A percentile compares a stretch with the other conserved stretches of the same genome.
phyloP scores from a whole-genome alignment of 2,888 invertebrate species.

The Tiphia femorata region DNA sequence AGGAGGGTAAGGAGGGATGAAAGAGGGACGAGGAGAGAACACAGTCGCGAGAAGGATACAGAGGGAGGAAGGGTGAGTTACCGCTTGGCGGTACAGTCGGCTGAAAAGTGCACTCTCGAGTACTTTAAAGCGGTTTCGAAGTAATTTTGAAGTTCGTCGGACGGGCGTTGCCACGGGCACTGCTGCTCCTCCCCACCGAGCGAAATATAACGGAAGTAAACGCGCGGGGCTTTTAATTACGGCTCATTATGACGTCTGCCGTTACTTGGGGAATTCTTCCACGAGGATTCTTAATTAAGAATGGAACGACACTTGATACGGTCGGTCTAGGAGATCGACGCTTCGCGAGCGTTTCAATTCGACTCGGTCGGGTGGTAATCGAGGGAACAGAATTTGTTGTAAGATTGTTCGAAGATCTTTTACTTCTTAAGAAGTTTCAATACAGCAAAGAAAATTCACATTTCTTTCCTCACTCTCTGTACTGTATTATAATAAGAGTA shows the following conservation, averaged over 20 bases:
- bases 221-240: slow-evolving; percentile 38
- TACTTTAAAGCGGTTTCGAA: slow-evolving; percentile 38
- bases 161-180: slow-evolving; percentile 28
- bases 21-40: slow-evolving; percentile 7
- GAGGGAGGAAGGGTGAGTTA: slow-evolving; percentile 4
- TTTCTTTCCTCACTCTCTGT: no score
- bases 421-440: no score
- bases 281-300: slow-evolving; percentile 39
- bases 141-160: slow-evolving; percentile 35
- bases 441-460: no score
- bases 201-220: slow-evolving; percentile 39
- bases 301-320: slow-evolving; percentile 24
- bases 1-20: slow-evolving; percentile 8
- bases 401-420: no score
- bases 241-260: slow-evolving; percentile 34
- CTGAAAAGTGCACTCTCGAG: slow-evolving; percentile 35
- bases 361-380: no score
- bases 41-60: neutral
- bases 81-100: slow-evolving; percentile 24
- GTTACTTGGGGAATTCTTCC: slow-evolving; percentile 30
- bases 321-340: neutral
- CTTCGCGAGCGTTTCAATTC: neutral
- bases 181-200: no score
- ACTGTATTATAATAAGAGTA: no score
- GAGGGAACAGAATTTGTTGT: no score